Evolutionary conservation across 1,140 invertebrate species (phyloP).

Genomic region (Drosophila bifasciata): DNA sequence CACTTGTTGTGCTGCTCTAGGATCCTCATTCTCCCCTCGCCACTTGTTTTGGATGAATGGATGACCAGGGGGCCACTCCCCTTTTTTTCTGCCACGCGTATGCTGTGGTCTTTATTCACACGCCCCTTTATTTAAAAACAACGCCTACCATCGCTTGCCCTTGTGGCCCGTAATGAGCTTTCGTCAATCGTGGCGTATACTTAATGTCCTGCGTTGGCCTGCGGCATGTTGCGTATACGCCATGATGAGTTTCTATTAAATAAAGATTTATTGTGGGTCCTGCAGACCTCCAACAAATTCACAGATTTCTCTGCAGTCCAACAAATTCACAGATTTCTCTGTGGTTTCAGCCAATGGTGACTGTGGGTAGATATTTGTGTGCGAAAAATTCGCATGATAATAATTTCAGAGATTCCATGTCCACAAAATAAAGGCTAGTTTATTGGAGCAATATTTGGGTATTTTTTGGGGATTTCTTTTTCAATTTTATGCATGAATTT

Average conservation of each 20-base stretch:
- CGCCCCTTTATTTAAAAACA: slow-evolving; percentile 39
- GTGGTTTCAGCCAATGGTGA: no score
- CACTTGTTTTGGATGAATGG: no score
- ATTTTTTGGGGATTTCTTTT: neutral
- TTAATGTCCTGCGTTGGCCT: slow-evolving; percentile 10
- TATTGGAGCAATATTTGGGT: neutral
- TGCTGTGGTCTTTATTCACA: neutral
- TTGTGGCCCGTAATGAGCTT: slow-evolving; percentile 35
- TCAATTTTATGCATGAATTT: no score
- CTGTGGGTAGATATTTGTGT: no score
- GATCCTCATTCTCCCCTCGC: no score
- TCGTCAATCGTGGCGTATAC: slow-evolving; percentile 39
- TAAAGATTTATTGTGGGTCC: slow-evolving; percentile 28
- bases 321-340: neutral
- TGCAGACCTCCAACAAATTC: slow-evolving; percentile 8
- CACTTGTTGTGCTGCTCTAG: no score
- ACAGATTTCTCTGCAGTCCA: neutral
- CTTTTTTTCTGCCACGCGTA: no score
- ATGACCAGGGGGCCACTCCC: no score
- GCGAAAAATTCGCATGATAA: no score
- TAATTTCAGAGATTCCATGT: neutral
- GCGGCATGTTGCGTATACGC: slow-evolving; percentile 6
- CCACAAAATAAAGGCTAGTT: neutral
- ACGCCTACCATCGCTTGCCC: neutral
- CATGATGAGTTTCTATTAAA: slow-evolving; percentile 38